A percentile compares a stretch with the other conserved stretches of the same genome.
These are phyloP conservation scores for Pelobates cultripes DNA, from an alignment of 2,797 vertebrate genomes.

Conservation along the genomic window DNA sequence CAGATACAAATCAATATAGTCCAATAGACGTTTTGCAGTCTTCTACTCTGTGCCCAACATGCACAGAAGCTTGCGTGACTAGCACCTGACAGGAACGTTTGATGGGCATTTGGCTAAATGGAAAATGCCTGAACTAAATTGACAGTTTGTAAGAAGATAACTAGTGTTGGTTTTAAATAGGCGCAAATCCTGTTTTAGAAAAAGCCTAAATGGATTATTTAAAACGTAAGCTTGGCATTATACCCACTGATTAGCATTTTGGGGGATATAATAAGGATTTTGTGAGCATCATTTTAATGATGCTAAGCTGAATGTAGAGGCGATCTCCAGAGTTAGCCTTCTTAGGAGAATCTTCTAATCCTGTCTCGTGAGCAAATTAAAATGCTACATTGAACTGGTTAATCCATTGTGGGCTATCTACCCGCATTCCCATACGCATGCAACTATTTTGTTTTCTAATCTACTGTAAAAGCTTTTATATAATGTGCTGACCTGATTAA, in stretches of 20 bases:
- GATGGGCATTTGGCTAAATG: conserved; percentile 52
- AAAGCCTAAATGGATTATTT: conserved; percentile 50
- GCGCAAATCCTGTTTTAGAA: conserved; percentile 49
- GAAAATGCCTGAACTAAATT: conserved; percentile 38
- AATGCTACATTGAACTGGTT: conserved; percentile 13
- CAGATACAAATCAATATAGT: too few relatives aligned
- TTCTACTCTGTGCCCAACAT: too few relatives aligned
- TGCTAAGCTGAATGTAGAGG: conserved; percentile 11
- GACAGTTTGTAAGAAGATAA: conserved; percentile 43
- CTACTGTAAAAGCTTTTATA: background rate
- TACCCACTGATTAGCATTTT: conserved; percentile 38
- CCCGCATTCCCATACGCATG: background rate
- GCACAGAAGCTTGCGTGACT: conserved; percentile 15
- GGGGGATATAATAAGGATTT: conserved; percentile 29
- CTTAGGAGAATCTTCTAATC: conserved; percentile 28
- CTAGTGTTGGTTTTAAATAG: conserved; percentile 53
- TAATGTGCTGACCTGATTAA: conserved; percentile 3
- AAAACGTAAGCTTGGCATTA: conserved; percentile 47
- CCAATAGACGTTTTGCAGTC: too few relatives aligned
- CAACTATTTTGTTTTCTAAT: background rate
- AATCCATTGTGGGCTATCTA: conserved; percentile 7
- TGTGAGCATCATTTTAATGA: conserved; percentile 28
- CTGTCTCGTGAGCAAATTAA: conserved; percentile 19
- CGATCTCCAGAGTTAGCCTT: conserved; percentile 4
- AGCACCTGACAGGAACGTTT: conserved; percentile 26